Evolutionary conservation across 2,797 vertebrate species (phyloP).

Genomic region (Xiphophorus birchmanni): DNA sequence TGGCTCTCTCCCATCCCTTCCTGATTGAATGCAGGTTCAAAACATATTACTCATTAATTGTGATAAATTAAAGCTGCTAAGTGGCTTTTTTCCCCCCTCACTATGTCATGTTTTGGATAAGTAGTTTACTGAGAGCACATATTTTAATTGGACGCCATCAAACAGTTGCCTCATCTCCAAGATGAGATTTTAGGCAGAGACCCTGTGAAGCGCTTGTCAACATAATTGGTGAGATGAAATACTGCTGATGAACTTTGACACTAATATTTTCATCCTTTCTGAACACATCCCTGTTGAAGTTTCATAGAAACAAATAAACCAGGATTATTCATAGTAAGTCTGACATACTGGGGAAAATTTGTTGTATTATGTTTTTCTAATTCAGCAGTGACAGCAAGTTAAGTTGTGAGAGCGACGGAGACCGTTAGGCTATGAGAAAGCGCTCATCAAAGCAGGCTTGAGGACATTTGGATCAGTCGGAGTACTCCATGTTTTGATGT

Average conservation of each 20-base stretch:
- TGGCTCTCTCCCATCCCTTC: neutral
- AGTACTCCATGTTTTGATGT: neutral
- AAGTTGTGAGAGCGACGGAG: neutral
- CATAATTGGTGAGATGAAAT: conserved; percentile 40
- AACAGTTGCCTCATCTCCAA: conserved; percentile 4
- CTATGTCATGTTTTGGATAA: conserved; percentile 20
- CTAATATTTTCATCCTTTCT: neutral
- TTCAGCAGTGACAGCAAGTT: neutral
- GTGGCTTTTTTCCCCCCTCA: neutral
- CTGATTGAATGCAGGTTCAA: neutral
- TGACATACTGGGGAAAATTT: neutral
- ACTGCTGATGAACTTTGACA: conserved; percentile 4
- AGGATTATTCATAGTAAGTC: neutral
- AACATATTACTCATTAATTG: conserved; percentile 13
- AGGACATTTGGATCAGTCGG: neutral
- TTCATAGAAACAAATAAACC: neutral
- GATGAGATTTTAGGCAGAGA: neutral
- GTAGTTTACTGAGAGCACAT: conserved; percentile 22
- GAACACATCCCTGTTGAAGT: conserved; percentile 1
- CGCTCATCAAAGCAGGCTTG: neutral
- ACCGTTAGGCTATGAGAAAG: neutral
- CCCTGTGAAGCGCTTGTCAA: conserved; percentile 6
- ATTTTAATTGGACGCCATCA: conserved; percentile 44
- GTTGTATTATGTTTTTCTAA: neutral
- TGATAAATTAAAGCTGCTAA: conserved; percentile 15